Base-by-base conservation (phyloP, 2,113 vertebrate species). In the Bubalus kerabau region DNA sequence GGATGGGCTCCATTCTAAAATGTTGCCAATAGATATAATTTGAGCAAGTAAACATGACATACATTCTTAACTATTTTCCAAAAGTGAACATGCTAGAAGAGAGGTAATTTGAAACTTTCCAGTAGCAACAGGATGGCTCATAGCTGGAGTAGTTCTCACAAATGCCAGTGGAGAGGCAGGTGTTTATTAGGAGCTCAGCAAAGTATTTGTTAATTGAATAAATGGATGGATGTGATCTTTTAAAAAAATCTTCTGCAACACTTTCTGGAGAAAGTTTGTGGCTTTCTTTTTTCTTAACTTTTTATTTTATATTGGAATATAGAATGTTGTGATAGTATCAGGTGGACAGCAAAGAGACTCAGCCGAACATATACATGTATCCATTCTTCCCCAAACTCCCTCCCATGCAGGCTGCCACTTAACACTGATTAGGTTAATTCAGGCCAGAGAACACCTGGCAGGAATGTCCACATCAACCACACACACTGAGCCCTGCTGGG, bases 61-160 rank as follows among this genome's bases (percentile, higher is more conserved):
- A 85, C 17, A 90, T 43, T 90, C 46, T 96, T 96, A 62, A 92
- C 67, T 50, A 62, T 96, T 88, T 97, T 97, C 59, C 7, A 0
- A 90, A 36, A 91, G 46, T 71, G 59, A 50, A 24, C 62, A 71
- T 62, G 96, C 36, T 86, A 19, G 43, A 96, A 95, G 57, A 17
- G 21, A 21, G 50, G 16, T 40, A 28, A 59, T 82, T 90, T 93
- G 85, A 90, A 93, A 21, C 0, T 59, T 7, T 3, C 30, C 24
- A 87, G 62, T 60, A 80, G 82, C 74, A 43, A 96, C 6, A 8
- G 74, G 19, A 78, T 88, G 43, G 17, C 12, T 46, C 6, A 2
- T 7, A 32, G 17, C n/a, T 82, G 23, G 6, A n/a, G 62, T 13
- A 1, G 7, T 12, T 57, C 1, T 50, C 71, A 43, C 10, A 4